Conservation (phyloP, 2,888 invertebrate genomes). For the Drosophila formosana region DNA sequence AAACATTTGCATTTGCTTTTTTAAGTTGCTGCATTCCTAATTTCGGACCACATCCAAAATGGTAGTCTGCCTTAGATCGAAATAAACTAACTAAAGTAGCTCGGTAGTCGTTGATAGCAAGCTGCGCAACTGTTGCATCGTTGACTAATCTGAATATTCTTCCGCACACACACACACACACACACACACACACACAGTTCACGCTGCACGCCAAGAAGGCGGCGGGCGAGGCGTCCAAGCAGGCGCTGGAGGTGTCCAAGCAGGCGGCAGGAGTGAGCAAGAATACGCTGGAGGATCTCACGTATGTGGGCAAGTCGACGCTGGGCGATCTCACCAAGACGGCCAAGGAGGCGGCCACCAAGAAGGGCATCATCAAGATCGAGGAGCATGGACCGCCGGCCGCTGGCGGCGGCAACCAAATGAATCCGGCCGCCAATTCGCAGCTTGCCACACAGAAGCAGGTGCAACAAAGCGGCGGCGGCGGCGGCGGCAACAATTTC, state of each 20-base stretch:
- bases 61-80: constrained; percentile 7
- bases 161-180: constrained; percentile 20
- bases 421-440: constrained; percentile 44
- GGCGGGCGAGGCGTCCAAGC: constrained; percentile 94
- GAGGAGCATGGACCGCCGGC: constrained; percentile 62
- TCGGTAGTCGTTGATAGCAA: background rate
- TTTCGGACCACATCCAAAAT: background rate
- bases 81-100: constrained; percentile 16
- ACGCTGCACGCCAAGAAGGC: constrained; percentile 95
- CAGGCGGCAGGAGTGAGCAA: constrained; percentile 95
- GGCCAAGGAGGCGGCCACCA: constrained; percentile 94
- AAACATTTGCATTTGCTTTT: background rate
- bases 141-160: background rate
- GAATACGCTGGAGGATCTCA: constrained; percentile 94
- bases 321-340: constrained; percentile 95
- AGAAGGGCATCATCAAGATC: constrained; percentile 91
- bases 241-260: constrained; percentile 93
- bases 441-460: constrained; percentile 84
- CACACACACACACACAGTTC: constrained; percentile 86
- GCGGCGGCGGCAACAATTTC: constrained; percentile 88
- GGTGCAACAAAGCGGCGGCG: constrained; percentile 86
- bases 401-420: background rate
- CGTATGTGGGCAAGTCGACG: constrained; percentile 95
- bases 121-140: background rate
- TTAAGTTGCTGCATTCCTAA: background rate